Conservation (phyloP, 2,113 vertebrate species). For the Myiopsitta monachus region DNA sequence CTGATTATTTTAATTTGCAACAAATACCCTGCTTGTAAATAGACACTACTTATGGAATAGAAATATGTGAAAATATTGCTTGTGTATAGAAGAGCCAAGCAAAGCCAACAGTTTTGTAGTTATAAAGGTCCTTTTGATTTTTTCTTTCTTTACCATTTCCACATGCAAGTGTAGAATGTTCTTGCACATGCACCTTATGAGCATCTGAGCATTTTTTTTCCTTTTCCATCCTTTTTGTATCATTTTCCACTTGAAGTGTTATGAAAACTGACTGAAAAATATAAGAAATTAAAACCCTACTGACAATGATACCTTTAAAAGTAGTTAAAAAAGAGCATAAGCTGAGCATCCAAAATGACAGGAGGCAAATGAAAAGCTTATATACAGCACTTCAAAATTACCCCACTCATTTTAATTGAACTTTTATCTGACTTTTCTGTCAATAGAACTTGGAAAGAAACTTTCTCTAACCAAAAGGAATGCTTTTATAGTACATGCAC, state of each 20-base stretch:
- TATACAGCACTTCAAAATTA: neutral
- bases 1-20: neutral
- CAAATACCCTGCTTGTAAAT: neutral
- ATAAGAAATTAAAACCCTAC: neutral
- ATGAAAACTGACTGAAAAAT: neutral
- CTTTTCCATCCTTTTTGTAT: neutral
- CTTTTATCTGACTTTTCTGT: neutral
- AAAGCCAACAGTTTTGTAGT: neutral
- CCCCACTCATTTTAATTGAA: neutral
- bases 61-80: neutral
- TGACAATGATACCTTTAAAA: neutral
- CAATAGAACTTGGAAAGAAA: neutral
- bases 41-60: neutral
- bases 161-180: neutral
- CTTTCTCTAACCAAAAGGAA: neutral
- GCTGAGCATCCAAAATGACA: neutral
- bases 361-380: neutral
- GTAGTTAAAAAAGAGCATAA: neutral
- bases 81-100: neutral
- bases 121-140: neutral
- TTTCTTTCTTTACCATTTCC: neutral
- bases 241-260: neutral
- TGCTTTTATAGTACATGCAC: rapidly evolving
- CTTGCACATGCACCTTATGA: neutral
- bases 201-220: neutral